These are phyloP conservation scores for Sphecodes monilicornis DNA, from an alignment of 2,888 invertebrate species.

Conservation along the genomic window DNA sequence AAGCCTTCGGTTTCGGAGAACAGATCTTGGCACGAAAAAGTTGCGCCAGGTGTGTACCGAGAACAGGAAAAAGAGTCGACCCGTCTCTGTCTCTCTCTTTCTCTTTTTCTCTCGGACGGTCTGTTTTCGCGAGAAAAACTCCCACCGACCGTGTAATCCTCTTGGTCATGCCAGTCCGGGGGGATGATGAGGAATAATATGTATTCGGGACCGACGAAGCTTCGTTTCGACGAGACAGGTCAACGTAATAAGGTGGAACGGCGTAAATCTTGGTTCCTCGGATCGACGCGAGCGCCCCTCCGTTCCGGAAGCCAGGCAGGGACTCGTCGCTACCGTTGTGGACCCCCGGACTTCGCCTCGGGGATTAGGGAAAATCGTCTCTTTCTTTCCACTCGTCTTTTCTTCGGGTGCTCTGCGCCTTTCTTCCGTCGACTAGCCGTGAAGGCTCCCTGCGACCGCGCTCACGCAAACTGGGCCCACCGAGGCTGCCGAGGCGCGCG, in stretches of 20 bases:
- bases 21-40: conserved; percentile 16
- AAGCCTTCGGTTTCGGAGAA: conserved; percentile 54
- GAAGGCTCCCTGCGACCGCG: conserved; percentile 30
- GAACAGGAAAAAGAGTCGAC: not conserved
- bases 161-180: conserved; percentile 76
- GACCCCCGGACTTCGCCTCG: conserved; percentile 48
- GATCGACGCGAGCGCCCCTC: not conserved
- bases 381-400: conserved; percentile 43
- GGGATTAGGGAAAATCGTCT: conserved; percentile 73
- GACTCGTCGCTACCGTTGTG: conserved; percentile 65
- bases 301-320: conserved; percentile 27
- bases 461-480: conserved; percentile 53
- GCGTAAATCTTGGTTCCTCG: conserved; percentile 76
- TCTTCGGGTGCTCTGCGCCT: not conserved
- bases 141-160: conserved; percentile 64
- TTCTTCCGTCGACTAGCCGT: conserved; percentile 19
- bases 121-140: conserved; percentile 42
- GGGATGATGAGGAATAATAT: conserved; percentile 80
- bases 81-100: too few species aligned
- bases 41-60: conserved; percentile 2
- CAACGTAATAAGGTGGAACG: conserved; percentile 76
- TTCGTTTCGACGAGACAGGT: conserved; percentile 58
- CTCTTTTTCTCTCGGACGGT: conserved; percentile 5
- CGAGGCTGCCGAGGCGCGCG: conserved; percentile 33
- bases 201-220: conserved; percentile 79